These are phyloP conservation scores for Suricata suricatta DNA, from an alignment of 2,113 vertebrate species.

Conservation along the genomic window DNA sequence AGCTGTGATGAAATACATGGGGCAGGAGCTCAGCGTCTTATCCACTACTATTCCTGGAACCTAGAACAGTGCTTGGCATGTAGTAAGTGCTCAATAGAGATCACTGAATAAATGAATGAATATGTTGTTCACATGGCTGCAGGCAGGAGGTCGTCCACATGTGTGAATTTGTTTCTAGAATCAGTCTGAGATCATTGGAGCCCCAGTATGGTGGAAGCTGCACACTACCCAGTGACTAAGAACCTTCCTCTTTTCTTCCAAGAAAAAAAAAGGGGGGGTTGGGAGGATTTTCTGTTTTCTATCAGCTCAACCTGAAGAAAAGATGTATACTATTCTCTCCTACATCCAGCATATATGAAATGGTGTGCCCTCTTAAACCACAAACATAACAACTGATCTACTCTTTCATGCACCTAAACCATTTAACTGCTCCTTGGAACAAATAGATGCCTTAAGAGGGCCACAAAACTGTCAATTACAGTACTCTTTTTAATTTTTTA, in stretches of 20 bases:
- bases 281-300: background rate
- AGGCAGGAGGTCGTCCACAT: background rate
- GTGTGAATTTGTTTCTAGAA: slow-evolving; percentile 19
- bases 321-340: background rate
- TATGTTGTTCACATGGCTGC: background rate
- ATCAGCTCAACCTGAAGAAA: background rate
- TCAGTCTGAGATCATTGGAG: background rate
- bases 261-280: background rate
- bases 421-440: background rate
- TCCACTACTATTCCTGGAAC: background rate
- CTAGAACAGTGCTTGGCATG: background rate
- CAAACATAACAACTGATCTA: background rate
- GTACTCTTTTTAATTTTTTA: background rate
- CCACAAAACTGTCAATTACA: background rate
- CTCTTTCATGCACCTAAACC: background rate
- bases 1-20: background rate
- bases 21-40: background rate
- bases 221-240: background rate
- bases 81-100: background rate
- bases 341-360: background rate
- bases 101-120: background rate
- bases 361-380: background rate
- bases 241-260: background rate
- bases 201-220: background rate
- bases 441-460: background rate